Evolutionary conservation across 2,113 vertebrate genomes (phyloP).

Genomic region (Bubo blakistoni): DNA sequence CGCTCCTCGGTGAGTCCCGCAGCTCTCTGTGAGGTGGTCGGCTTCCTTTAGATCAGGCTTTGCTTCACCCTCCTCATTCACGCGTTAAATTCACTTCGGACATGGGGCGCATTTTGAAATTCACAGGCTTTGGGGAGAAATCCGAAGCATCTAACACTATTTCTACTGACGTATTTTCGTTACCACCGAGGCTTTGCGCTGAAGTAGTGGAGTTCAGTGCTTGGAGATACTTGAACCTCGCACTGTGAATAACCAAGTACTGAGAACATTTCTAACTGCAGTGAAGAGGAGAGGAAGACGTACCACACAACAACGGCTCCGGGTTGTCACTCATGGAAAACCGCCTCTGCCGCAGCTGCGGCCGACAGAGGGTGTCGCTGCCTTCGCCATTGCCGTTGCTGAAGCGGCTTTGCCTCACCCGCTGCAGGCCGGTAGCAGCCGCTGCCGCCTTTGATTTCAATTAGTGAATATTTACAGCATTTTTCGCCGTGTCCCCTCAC

Average conservation of each 20-base stretch:
- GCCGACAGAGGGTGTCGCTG: background rate
- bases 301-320: accelerated
- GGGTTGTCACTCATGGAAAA: accelerated
- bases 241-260: background rate
- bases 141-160: accelerated
- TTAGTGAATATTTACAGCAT: background rate
- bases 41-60: accelerated
- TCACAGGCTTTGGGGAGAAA: too few species aligned
- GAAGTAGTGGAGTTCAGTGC: too few species aligned
- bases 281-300: too few species aligned
- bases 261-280: background rate
- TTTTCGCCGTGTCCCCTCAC: background rate
- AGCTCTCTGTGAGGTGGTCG: accelerated
- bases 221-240: background rate
- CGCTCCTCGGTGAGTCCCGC: too few species aligned
- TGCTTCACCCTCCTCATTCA: accelerated
- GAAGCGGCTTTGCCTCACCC: background rate
- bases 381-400: too few species aligned
- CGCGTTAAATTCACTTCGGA: accelerated
- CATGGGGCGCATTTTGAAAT: accelerated
- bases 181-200: background rate
- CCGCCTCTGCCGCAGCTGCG: background rate
- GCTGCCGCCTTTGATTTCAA: background rate
- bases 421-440: too few species aligned
- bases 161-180: too few species aligned